Percentiles rank a stretch among this genome's conserved stretches.
phyloP scores from a whole-genome alignment of 30 jellyfish, hydroid and myxozoan genomes.

The Catostylus mosaicus region DNA sequence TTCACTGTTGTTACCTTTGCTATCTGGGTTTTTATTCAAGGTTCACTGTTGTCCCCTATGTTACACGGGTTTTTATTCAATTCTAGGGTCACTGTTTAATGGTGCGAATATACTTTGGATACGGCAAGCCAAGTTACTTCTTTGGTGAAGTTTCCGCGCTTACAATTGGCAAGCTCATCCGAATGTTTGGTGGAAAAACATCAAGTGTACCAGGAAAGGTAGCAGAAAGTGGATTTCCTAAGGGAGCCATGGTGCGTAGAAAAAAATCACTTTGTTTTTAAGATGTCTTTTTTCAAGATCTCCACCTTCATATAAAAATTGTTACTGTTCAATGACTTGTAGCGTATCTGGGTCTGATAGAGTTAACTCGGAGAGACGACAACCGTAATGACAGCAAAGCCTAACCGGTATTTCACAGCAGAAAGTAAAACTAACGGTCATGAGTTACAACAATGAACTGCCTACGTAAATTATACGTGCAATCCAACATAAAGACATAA shows the following conservation, averaged over 20 bases:
- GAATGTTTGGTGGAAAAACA: slow-evolving; percentile 92
- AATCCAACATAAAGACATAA: too few species aligned
- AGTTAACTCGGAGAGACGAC: too few species aligned
- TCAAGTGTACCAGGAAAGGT: slow-evolving; percentile 76
- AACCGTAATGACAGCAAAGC: too few species aligned
- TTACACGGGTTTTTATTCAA: background rate
- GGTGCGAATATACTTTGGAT: slow-evolving; percentile 83
- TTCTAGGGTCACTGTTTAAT: slow-evolving; percentile 94
- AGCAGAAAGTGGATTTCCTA: slow-evolving; percentile 87
- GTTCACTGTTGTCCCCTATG: background rate
- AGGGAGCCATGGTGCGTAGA: slow-evolving; percentile 83
- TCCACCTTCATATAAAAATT: too few species aligned
- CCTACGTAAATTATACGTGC: too few species aligned
- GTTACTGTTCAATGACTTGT: too few species aligned
- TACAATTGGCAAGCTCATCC: slow-evolving; percentile 91
- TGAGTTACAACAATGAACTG: too few species aligned
- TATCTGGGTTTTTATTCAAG: background rate
- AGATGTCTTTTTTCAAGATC: too few species aligned
- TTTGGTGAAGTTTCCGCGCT: slow-evolving; percentile 86
- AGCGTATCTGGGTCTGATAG: too few species aligned
- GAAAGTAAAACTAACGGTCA: too few species aligned
- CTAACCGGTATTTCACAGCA: too few species aligned
- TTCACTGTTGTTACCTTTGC: background rate
- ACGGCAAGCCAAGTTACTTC: slow-evolving; percentile 82
- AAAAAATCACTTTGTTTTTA: too few species aligned